phyloP scores from a whole-genome alignment of 92 coral and sea anemone species.

The Galaxea fascicularis region DNA sequence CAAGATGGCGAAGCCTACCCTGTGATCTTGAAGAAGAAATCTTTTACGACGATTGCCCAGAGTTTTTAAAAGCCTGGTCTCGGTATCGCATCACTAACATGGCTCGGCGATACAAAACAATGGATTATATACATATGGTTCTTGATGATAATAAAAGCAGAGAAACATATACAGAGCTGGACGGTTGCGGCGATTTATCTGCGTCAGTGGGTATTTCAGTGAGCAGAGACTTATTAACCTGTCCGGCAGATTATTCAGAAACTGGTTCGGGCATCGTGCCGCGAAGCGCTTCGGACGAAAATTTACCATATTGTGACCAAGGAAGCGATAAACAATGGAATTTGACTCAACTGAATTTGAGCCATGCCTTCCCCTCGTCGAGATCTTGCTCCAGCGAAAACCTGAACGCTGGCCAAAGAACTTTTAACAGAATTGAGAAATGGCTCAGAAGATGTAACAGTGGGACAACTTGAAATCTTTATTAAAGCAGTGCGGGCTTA shows the following conservation, averaged over 20 bases:
- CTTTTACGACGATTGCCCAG: slow-evolving; percentile 87
- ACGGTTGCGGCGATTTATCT: slow-evolving; percentile 74
- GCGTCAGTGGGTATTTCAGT: slow-evolving; percentile 80
- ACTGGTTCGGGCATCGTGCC: slow-evolving; percentile 82
- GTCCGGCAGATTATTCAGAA: slow-evolving; percentile 71
- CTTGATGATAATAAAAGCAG: slow-evolving; percentile 31
- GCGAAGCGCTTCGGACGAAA: slow-evolving; percentile 87
- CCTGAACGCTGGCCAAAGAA: slow-evolving; percentile 64
- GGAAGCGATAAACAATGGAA: slow-evolving; percentile 41
- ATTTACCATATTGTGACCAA: slow-evolving; percentile 66
- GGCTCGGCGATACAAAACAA: slow-evolving; percentile 89
- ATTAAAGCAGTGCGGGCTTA: neutral
- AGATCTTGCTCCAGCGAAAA: slow-evolving; percentile 78
- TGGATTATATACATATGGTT: slow-evolving; percentile 90
- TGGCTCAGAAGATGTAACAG: slow-evolving; percentile 84
- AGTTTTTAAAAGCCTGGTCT: slow-evolving; percentile 89
- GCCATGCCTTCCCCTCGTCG: slow-evolving; percentile 71
- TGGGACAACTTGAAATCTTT: slow-evolving; percentile 10
- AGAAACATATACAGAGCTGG: slow-evolving; percentile 56
- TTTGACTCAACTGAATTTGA: slow-evolving; percentile 81
- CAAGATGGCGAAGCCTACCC: slow-evolving; percentile 92
- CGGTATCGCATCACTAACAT: slow-evolving; percentile 87
- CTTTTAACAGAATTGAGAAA: slow-evolving; percentile 77
- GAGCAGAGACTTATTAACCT: slow-evolving; percentile 80
- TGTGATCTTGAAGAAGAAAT: slow-evolving; percentile 85